Conservation (phyloP, 1,140 invertebrate species). For the Ceratoteleas bidentatus region DNA sequence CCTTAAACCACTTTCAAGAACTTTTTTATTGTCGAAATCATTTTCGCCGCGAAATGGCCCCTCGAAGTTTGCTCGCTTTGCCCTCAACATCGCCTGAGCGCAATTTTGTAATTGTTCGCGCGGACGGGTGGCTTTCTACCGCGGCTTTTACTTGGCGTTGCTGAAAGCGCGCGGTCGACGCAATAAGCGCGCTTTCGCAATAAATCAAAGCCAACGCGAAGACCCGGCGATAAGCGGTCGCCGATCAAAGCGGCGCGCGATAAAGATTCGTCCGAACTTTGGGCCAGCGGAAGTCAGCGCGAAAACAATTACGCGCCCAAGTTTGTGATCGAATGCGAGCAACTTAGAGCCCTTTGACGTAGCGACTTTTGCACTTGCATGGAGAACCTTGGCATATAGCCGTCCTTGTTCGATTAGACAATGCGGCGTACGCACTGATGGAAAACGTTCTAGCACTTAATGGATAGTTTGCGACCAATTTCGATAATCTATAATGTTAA, state of each 20-base stretch:
- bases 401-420: constrained; percentile 55
- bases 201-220: constrained; percentile 28
- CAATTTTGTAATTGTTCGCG: not conserved
- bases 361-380: constrained; percentile 44
- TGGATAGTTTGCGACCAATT: constrained; percentile 24
- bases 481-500: constrained; percentile 10
- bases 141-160: constrained; percentile 34
- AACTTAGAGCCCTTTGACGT: constrained; percentile 29
- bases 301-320: not conserved
- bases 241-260: constrained; percentile 2
- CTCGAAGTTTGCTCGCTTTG: too few relatives aligned
- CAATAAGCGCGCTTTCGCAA: constrained; percentile 3
- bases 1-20: too few relatives aligned
- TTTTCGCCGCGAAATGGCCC: too few relatives aligned
- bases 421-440: constrained; percentile 30
- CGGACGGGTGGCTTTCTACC: constrained; percentile 3
- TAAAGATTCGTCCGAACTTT: too few relatives aligned
- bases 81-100: too few relatives aligned
- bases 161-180: too few relatives aligned
- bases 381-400: constrained; percentile 54
- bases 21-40: too few relatives aligned
- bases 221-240: constrained; percentile 8
- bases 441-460: constrained; percentile 21
- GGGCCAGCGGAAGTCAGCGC: too few relatives aligned
- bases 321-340: constrained; percentile 26